phyloP scores from a whole-genome alignment of 1,140 invertebrate genomes.

The Laupala kohalensis region DNA sequence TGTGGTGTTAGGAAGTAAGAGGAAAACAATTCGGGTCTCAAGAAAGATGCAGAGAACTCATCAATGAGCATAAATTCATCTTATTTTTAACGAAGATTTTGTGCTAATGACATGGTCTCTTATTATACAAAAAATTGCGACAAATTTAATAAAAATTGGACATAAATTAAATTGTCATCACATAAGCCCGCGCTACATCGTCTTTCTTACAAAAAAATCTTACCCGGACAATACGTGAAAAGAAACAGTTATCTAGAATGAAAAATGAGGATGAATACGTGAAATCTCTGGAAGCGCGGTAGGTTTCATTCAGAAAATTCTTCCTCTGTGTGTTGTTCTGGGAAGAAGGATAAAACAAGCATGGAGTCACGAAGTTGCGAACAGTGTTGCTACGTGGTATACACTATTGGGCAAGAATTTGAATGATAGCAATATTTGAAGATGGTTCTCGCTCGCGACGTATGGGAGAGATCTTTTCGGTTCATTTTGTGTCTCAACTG shows the following conservation, averaged over 20 bases:
- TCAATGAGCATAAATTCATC: too few species aligned
- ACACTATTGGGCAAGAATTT: background rate
- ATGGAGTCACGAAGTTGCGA: background rate
- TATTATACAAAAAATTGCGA: too few species aligned
- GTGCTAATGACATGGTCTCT: too few species aligned
- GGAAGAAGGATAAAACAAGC: background rate
- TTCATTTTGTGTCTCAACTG: background rate
- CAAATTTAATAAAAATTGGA: too few species aligned
- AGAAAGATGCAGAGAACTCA: too few species aligned
- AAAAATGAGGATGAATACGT: background rate
- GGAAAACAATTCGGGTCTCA: too few species aligned
- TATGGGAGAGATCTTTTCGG: background rate
- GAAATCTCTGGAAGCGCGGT: background rate
- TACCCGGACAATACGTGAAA: background rate
- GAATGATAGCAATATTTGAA: background rate
- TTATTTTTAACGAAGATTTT: too few species aligned
- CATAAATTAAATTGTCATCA: too few species aligned
- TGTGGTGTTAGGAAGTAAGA: too few species aligned
- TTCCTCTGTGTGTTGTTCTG: background rate
- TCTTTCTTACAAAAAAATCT: too few species aligned
- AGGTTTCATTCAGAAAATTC: background rate
- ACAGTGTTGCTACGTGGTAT: background rate
- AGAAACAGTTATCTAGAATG: background rate
- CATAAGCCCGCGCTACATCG: too few species aligned
- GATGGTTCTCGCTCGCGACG: background rate